phyloP scores from a whole-genome alignment of 2,888 invertebrate genomes.

The Baccha elongata region DNA sequence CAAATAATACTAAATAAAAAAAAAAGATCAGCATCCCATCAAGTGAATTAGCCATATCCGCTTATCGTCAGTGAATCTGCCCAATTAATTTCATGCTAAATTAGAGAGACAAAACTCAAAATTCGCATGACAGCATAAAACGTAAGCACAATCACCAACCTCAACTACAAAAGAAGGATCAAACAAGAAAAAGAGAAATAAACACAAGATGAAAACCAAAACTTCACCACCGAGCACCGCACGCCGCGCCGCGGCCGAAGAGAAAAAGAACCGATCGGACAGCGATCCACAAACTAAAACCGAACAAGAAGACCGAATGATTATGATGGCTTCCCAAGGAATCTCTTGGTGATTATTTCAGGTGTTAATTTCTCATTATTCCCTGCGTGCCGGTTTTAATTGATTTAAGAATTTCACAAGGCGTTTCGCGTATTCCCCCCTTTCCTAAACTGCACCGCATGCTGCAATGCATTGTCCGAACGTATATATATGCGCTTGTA shows the following conservation, averaged over 20 bases:
- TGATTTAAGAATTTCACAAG: conserved; percentile 76
- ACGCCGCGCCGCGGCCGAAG: not conserved
- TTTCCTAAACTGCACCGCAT: not conserved
- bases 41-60: conserved; percentile 67
- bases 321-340: conserved; percentile 68
- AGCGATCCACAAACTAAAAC: conserved; percentile 30
- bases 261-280: conserved; percentile 35
- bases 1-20: not conserved
- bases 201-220: conserved; percentile 15
- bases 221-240: not conserved
- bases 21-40: conserved; percentile 25
- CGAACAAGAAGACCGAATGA: conserved; percentile 60
- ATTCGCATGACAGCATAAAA: conserved; percentile 71
- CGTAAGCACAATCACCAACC: conserved; percentile 40
- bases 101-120: conserved; percentile 71
- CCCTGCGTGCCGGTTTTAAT: conserved; percentile 75
- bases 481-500: conserved; percentile 6
- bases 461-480: conserved; percentile 6
- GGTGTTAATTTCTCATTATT: conserved; percentile 76
- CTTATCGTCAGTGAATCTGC: conserved; percentile 70
- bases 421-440: conserved; percentile 54
- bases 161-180: not conserved
- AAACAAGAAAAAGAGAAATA: not conserved
- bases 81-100: conserved; percentile 73
- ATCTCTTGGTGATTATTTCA: conserved; percentile 72